Conservation (phyloP, 2,888 invertebrate genomes). For the Hyalella azteca region DNA sequence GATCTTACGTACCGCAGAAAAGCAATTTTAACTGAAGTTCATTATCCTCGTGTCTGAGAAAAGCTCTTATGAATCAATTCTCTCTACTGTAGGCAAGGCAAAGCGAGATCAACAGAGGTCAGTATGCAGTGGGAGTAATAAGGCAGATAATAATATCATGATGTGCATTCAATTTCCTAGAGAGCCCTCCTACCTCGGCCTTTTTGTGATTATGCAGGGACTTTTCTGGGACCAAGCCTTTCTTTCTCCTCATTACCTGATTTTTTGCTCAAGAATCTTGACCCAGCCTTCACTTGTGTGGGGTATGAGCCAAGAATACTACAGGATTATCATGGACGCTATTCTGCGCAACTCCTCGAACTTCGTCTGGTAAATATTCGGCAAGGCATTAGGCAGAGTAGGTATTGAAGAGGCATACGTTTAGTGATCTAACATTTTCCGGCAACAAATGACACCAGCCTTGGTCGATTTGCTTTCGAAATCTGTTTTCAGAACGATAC, state of each 20-base stretch:
- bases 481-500: not conserved
- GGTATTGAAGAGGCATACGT: too few relatives aligned
- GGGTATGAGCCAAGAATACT: not conserved
- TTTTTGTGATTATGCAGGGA: conserved; percentile 14
- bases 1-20: too few relatives aligned
- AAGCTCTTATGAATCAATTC: too few relatives aligned
- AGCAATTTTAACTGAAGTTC: too few relatives aligned
- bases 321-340: not conserved
- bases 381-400: too few relatives aligned
- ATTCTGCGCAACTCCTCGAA: not conserved
- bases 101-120: not conserved
- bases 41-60: too few relatives aligned
- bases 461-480: not conserved
- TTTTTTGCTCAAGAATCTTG: not conserved
- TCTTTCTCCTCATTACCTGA: conserved; percentile 24
- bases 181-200: not conserved
- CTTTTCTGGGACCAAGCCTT: not conserved
- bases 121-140: not conserved
- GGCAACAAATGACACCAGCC: not conserved
- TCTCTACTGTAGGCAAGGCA: conserved; percentile 15
- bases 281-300: not conserved
- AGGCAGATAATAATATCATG: conserved; percentile 11
- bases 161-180: not conserved
- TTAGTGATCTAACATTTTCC: too few relatives aligned
- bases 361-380: conserved; percentile 7